Evolutionary conservation across 2,797 vertebrate species (phyloP).

Genomic region (Rhincodon typus): DNA sequence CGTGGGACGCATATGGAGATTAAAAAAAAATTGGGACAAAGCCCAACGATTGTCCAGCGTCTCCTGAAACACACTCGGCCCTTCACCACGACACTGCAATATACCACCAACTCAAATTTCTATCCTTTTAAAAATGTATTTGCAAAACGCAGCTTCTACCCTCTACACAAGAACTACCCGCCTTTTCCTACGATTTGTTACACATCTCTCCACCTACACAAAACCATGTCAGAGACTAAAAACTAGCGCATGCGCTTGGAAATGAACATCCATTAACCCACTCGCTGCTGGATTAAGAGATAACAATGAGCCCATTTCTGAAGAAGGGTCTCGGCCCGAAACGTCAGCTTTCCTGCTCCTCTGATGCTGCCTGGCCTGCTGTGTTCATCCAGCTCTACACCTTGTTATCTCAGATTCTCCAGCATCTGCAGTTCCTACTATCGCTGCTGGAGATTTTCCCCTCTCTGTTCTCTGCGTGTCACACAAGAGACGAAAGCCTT

Average conservation of each 20-base stretch:
- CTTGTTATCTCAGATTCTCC: no score
- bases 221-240: conserved; percentile 41
- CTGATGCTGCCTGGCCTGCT: no score
- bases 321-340: no score
- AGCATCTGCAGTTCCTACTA: no score
- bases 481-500: neutral
- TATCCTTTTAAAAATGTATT: neutral
- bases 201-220: conserved; percentile 51
- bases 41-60: neutral
- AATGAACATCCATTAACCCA: neutral
- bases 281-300: neutral
- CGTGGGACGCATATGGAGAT: neutral
- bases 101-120: neutral
- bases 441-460: no score
- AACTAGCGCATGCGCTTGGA: neutral
- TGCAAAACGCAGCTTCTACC: neutral
- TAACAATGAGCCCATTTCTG: no score
- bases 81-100: neutral
- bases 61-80: neutral
- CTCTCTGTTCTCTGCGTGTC: neutral
- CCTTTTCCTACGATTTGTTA: conserved; percentile 54
- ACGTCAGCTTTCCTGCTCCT: no score
- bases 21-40: neutral
- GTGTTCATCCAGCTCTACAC: no score
- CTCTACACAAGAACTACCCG: conserved; percentile 53